A percentile compares a stretch with the other conserved stretches of the same genome.
These are phyloP conservation scores for Berghia stephanieae DNA, from an alignment of 1,140 invertebrate species.

Conservation along the genomic window DNA sequence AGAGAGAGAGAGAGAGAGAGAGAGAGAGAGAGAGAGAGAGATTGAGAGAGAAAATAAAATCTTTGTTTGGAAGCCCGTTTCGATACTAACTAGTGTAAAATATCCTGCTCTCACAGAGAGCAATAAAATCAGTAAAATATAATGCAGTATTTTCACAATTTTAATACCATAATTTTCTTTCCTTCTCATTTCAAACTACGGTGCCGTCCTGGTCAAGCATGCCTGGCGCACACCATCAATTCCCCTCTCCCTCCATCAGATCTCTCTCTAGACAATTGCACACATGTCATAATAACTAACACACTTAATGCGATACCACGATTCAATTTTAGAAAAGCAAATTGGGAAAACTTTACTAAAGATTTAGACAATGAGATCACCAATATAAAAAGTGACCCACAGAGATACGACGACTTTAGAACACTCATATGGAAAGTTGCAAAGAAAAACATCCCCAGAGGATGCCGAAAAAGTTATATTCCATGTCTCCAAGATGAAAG, in stretches of 20 bases:
- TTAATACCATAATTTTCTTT: background rate
- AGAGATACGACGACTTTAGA: no score
- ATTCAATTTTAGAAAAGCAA: no score
- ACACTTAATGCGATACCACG: no score
- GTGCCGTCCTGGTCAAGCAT: background rate
- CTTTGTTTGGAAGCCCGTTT: background rate
- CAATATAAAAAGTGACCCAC: no score
- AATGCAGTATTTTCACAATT: background rate
- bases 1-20: background rate
- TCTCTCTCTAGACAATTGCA: no score
- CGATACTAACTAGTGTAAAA: background rate
- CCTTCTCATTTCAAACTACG: background rate
- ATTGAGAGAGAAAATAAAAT: background rate
- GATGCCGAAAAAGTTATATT: no score
- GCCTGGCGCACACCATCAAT: background rate
- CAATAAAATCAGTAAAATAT: background rate
- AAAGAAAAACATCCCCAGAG: no score
- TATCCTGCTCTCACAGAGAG: background rate
- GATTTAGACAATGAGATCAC: no score
- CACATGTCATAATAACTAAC: no score
- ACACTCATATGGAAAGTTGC: no score
- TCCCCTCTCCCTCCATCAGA: background rate
- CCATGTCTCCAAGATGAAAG: no score
- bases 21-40: background rate
- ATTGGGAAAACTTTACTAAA: no score